Base-by-base conservation (phyloP, 2,888 invertebrate genomes). In the Minunthozetes semirufus region DNA sequence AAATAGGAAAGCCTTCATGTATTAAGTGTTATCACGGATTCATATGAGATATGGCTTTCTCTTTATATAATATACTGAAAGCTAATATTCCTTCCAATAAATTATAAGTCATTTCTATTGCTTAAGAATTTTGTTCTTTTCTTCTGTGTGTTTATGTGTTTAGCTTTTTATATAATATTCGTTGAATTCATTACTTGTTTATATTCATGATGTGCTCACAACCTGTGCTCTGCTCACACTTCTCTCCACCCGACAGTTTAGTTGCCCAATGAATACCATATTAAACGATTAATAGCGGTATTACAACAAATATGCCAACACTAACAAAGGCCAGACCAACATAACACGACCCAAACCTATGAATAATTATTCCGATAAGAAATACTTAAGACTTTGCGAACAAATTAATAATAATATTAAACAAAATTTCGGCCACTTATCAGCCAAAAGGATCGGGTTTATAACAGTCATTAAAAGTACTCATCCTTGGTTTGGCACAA, bases 231-330 rank as follows among this genome's bases (percentile, higher is more conserved):
- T 38, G n/a, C 63, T 66, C 63, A 38, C 63, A 38, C 63, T 38
- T 42, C 70, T 70, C 70, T 70, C 70, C 70, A 46, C 70, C 70
- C 70, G 70, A 70, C 48, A 70, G 70, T 70, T 70, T 70, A 70
- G 70, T 70, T 70, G n/a, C 38, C 42, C 70, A 46, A 70, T 70
- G 70, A 70, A 70, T 70, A 70, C 33, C 61, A 70, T 70, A 46
- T 70, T 42, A 70, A 25, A 48, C 25, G 48, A 70, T 70, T 70
- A 70, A 70, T 70, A 70, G 70, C 48, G 13, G 70, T 48, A 63
- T 70, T 70, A 70, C 70, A 70, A 48, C 13, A 46, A 22, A 70
- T 70, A 70, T 46, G n/a, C 27, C 33, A 66, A 27, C 70, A 70
- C 46, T 46, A 70, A 48, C 70, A 68, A 61, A 66, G 38, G 42